Conservation (phyloP, 37 sponge, comb jelly and placozoan genomes). For the Ephydatia muelleri region DNA sequence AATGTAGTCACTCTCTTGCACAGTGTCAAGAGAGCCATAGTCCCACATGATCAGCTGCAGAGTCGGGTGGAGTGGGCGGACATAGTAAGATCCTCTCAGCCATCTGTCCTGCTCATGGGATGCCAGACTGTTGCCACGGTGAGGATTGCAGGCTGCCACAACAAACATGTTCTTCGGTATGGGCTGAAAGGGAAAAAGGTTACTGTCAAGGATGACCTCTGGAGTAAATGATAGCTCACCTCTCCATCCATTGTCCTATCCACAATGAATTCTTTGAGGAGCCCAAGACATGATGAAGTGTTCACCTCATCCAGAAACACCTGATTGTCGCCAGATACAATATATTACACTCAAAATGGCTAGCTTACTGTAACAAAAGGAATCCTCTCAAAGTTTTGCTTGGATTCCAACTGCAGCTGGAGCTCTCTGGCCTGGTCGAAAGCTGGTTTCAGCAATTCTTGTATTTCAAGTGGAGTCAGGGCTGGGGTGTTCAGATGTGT, state of each 20-base stretch:
- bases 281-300: constrained; percentile 63
- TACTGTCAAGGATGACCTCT: background rate
- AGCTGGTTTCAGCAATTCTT: constrained; percentile 32
- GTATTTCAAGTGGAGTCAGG: constrained; percentile 74
- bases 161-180: constrained; percentile 66
- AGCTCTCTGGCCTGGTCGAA: constrained; percentile 50
- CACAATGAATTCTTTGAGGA: constrained; percentile 60
- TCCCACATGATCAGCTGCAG: constrained; percentile 53
- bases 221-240: background rate
- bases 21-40: constrained; percentile 48
- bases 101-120: constrained; percentile 22
- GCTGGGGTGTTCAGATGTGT: constrained; percentile 8
- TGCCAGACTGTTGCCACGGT: constrained; percentile 52
- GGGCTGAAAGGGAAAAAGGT: background rate
- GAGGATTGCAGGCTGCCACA: constrained; percentile 76
- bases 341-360: background rate
- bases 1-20: constrained; percentile 67
- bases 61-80: constrained; percentile 61
- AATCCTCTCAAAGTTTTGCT: background rate
- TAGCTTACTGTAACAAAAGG: constrained; percentile 22
- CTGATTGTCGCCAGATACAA: background rate
- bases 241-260: constrained; percentile 63
- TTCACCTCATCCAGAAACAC: constrained; percentile 77
- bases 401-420: background rate
- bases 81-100: constrained; percentile 61